phyloP scores from a whole-genome alignment of 2,797 vertebrate species.

The Galagoides demidoff region DNA sequence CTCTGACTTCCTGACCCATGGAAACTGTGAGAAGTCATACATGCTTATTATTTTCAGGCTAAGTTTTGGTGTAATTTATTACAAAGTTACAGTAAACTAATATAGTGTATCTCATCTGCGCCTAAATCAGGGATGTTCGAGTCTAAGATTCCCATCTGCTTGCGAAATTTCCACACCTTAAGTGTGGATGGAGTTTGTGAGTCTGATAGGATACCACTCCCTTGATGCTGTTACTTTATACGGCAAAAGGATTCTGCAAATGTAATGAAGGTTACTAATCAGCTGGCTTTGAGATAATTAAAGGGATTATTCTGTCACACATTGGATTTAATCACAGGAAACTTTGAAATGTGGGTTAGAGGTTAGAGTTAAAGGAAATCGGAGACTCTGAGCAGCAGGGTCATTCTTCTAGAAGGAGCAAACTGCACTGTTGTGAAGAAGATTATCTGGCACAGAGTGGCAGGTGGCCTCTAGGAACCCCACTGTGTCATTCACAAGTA shows the following conservation, averaged over 20 bases:
- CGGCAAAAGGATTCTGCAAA: neutral
- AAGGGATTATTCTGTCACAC: neutral
- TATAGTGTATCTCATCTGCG: neutral
- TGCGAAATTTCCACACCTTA: neutral
- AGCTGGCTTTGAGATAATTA: neutral
- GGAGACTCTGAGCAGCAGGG: neutral
- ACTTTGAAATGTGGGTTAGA: neutral
- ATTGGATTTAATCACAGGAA: neutral
- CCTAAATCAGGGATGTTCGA: neutral
- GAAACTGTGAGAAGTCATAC: neutral
- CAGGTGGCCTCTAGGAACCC: neutral
- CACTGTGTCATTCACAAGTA: neutral
- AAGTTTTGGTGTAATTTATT: neutral
- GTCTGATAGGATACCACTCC: neutral
- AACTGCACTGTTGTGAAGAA: neutral
- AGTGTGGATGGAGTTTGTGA: neutral
- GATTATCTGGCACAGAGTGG: neutral
- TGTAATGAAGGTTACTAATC: neutral
- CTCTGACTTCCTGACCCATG: neutral
- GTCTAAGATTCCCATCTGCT: neutral
- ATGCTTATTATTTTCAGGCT: neutral
- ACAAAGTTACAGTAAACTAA: neutral
- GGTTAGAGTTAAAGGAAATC: neutral
- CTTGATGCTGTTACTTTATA: neutral
- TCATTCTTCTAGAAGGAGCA: neutral